Evolutionary conservation across 1,140 invertebrate genomes (phyloP).

Genomic region (Eueides isabella): DNA sequence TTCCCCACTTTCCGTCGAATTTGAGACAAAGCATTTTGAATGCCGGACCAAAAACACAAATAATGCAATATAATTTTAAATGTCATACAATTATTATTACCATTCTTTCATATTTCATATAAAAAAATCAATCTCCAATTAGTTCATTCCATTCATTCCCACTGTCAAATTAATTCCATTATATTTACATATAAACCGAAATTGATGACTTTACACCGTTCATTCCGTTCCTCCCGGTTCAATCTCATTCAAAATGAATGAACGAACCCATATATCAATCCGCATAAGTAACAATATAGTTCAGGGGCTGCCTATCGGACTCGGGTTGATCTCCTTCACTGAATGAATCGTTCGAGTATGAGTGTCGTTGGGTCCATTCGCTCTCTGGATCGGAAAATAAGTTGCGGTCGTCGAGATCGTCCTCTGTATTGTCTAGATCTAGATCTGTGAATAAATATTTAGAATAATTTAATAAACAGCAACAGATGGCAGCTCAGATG

Average conservation of each 20-base stretch:
- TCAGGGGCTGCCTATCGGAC: slow-evolving; percentile 53
- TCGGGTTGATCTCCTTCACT: slow-evolving; percentile 73
- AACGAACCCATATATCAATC: slow-evolving; percentile 31
- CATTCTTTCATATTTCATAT: slow-evolving; percentile 9
- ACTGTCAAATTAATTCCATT: neutral
- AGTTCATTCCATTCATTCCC: neutral
- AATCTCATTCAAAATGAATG: neutral
- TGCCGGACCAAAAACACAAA: neutral
- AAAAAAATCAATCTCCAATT: neutral
- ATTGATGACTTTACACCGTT: neutral
- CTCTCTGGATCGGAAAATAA: slow-evolving; percentile 80
- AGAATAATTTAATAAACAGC: no score
- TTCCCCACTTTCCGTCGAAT: no score
- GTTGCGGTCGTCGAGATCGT: slow-evolving; percentile 72
- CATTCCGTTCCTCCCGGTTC: no score
- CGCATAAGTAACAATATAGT: slow-evolving; percentile 41
- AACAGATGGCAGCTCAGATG: no score
- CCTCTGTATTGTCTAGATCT: slow-evolving; percentile 61
- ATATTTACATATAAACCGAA: neutral
- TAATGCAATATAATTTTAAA: neutral
- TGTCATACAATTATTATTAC: neutral
- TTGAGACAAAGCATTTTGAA: no score
- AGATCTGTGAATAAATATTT: slow-evolving; percentile 40
- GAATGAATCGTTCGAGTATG: slow-evolving; percentile 45
- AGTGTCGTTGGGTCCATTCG: slow-evolving; percentile 65